phyloP scores from a whole-genome alignment of 2,888 invertebrate genomes.

The Ramazzottius varieornatus region DNA sequence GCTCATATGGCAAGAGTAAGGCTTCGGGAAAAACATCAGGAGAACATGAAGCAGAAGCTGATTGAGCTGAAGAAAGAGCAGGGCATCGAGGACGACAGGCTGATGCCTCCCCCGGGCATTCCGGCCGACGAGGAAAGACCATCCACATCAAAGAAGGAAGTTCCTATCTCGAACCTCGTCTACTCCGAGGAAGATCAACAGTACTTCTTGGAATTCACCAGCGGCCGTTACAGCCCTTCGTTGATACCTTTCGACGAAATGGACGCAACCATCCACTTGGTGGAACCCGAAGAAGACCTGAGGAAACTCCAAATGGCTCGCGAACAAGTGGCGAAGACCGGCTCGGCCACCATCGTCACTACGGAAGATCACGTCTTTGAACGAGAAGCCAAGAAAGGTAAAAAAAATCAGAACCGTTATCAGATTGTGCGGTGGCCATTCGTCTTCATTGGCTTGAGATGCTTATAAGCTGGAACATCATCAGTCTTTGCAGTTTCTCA shows the following conservation, averaged over 20 bases:
- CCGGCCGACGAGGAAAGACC: no score
- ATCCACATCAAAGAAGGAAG: slow-evolving; percentile 4
- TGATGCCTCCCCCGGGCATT: not conserved
- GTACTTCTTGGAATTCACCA: slow-evolving; percentile 39
- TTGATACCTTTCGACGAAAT: slow-evolving; percentile 36
- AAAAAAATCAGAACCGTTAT: no score
- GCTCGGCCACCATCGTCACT: slow-evolving; percentile 31
- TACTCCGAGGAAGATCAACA: slow-evolving; percentile 27
- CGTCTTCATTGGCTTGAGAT: no score
- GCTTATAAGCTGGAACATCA: no score
- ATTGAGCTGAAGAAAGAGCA: slow-evolving; percentile 56
- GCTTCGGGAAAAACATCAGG: slow-evolving; percentile 68
- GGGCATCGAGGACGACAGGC: slow-evolving; percentile 15
- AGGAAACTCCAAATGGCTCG: slow-evolving; percentile 46
- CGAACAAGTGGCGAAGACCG: slow-evolving; percentile 32
- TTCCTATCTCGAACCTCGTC: slow-evolving; percentile 12
- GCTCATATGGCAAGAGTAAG: slow-evolving; percentile 80
- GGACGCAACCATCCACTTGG: slow-evolving; percentile 46
- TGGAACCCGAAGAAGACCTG: slow-evolving; percentile 45
- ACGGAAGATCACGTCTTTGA: slow-evolving; percentile 41
- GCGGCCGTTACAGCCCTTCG: slow-evolving; percentile 59
- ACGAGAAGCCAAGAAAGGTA: slow-evolving; percentile 51
- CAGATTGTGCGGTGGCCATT: no score
- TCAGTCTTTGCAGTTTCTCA: no score
- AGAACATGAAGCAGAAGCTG: slow-evolving; percentile 58